phyloP scores from a whole-genome alignment of 2,113 vertebrate species.

The Ochotona princeps region DNA sequence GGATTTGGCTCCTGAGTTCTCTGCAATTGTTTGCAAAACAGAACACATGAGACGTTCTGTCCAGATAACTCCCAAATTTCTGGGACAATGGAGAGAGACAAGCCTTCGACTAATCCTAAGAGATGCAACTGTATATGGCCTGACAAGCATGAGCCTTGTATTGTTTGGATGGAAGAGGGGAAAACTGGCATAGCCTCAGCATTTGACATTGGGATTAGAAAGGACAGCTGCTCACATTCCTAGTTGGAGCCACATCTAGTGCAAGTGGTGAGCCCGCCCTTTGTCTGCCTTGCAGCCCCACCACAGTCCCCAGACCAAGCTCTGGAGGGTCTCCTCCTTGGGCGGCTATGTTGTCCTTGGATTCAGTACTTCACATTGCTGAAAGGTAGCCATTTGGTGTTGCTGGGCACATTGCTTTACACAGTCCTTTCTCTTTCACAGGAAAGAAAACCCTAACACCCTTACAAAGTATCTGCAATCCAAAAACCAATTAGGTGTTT shows the following conservation, averaged over 20 bases:
- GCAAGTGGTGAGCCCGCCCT: not conserved
- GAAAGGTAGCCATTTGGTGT: not conserved
- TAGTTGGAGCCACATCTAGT: not conserved
- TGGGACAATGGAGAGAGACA: not conserved
- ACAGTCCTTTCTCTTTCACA: not conserved
- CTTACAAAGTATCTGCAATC: not conserved
- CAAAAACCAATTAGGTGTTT: not conserved
- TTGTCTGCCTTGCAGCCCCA: not conserved
- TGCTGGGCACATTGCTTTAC: not conserved
- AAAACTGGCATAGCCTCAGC: not conserved
- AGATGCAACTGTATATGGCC: not conserved
- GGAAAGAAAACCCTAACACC: not conserved
- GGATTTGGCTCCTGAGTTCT: not conserved
- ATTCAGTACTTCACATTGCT: not conserved
- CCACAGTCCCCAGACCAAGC: not conserved
- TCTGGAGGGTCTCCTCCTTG: not conserved
- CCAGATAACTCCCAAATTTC: not conserved
- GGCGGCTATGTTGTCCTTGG: not conserved
- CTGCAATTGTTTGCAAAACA: not conserved
- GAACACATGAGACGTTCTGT: not conserved
- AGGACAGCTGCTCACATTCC: not conserved
- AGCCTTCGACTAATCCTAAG: not conserved
- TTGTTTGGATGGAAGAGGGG: slow-evolving; percentile 1
- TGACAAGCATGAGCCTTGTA: not conserved
- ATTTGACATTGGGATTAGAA: not conserved